Percentiles rank a stretch among this genome's conserved stretches.
Evolutionary conservation across 1,140 invertebrate genomes (phyloP).

Genomic region (Stegodyphus dumicola): DNA sequence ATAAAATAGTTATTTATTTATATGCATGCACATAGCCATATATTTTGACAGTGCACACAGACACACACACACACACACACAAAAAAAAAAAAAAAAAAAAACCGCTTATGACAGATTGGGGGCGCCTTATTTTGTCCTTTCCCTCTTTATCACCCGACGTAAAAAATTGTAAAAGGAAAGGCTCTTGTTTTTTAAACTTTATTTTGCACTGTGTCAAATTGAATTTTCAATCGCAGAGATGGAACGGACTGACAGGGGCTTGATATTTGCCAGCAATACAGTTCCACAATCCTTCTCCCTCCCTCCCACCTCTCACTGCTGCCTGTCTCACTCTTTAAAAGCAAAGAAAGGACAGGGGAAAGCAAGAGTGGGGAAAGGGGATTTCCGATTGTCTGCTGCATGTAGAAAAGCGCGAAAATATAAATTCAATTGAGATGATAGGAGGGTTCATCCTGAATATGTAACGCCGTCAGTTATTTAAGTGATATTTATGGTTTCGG

Average conservation of each 20-base stretch:
- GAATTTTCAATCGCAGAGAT: constrained; percentile 12
- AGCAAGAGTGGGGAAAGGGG: no score
- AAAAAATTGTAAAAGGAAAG: not conserved
- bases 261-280: constrained; percentile 32
- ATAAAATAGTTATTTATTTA: no score
- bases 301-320: not conserved
- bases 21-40: no score
- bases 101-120: no score
- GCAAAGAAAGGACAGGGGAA: no score
- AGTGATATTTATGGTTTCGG: constrained; percentile 39
- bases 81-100: no score
- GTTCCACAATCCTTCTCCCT: constrained; percentile 1
- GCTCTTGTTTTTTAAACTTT: constrained; percentile 26
- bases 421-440: constrained; percentile 36
- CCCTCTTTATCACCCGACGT: no score
- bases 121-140: no score
- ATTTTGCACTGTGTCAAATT: constrained; percentile 34
- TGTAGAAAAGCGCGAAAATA: constrained; percentile 8
- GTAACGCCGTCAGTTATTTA: constrained; percentile 22
- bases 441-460: constrained; percentile 18
- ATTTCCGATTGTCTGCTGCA: not conserved
- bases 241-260: constrained; percentile 14
- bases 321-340: no score
- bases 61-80: no score
- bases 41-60: no score